phyloP scores from a whole-genome alignment of 2,888 invertebrate species.

The Beris morrisii region DNA sequence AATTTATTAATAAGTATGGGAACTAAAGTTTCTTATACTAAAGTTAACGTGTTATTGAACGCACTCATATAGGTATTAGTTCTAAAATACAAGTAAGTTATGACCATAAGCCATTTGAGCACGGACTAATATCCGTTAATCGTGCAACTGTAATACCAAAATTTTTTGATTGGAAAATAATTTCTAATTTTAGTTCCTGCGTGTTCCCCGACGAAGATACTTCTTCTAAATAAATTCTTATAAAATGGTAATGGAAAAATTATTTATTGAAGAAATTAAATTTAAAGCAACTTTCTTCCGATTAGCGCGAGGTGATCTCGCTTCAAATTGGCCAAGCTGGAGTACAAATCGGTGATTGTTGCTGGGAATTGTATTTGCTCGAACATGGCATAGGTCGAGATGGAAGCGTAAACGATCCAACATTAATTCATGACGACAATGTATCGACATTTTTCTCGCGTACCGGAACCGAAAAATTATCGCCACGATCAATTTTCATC shows the following conservation, averaged over 20 bases:
- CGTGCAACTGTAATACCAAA: too few relatives aligned
- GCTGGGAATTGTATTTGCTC: slow-evolving; percentile 78
- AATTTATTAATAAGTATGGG: too few relatives aligned
- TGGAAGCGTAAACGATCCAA: slow-evolving; percentile 64
- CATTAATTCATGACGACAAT: slow-evolving; percentile 62
- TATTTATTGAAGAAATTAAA: not conserved
- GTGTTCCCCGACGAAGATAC: too few relatives aligned
- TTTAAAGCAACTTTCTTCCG: slow-evolving; percentile 36
- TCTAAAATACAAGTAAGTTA: too few relatives aligned
- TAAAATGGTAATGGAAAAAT: not conserved
- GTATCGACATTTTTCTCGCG: slow-evolving; percentile 76
- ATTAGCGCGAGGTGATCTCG: slow-evolving; percentile 75
- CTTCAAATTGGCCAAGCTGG: slow-evolving; percentile 82
- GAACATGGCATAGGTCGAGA: slow-evolving; percentile 77
- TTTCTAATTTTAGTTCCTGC: too few relatives aligned
- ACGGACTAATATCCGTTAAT: too few relatives aligned
- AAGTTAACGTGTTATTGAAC: too few relatives aligned
- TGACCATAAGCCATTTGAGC: too few relatives aligned
- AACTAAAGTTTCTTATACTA: too few relatives aligned
- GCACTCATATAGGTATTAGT: too few relatives aligned
- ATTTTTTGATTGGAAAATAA: too few relatives aligned
- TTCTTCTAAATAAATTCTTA: too few relatives aligned
- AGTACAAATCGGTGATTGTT: slow-evolving; percentile 77
- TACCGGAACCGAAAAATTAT: slow-evolving; percentile 83
- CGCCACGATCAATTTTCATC: slow-evolving; percentile 82